Evolutionary conservation across 2,113 vertebrate genomes (phyloP).

Genomic region (Macaca nemestrina): DNA sequence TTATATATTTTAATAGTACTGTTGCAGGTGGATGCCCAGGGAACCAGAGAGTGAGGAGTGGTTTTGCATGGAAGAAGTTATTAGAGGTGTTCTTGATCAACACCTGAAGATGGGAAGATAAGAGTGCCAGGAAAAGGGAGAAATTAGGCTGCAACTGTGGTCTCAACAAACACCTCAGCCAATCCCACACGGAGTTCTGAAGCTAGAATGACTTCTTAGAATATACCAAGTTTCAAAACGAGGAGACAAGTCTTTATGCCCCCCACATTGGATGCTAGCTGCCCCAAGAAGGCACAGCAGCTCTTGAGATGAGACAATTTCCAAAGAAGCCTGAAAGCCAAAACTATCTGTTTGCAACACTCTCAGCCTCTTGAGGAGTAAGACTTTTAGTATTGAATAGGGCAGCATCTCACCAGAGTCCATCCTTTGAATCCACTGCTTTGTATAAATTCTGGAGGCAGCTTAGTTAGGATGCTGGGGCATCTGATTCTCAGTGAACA

Average conservation of each 20-base stretch:
- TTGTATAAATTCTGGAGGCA: not conserved
- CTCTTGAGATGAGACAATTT: not conserved
- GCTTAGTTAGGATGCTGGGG: not conserved
- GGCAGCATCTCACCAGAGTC: not conserved
- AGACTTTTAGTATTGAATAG: not conserved
- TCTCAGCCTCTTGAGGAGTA: not conserved
- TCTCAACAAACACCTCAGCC: not conserved
- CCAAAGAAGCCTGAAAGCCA: not conserved
- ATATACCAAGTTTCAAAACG: not conserved
- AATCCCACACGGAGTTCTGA: not conserved
- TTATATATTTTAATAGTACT: not conserved
- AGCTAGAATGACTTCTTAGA: not conserved
- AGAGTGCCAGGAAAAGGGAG: not conserved
- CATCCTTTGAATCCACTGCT: not conserved
- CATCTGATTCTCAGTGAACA: not conserved
- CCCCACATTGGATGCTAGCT: not conserved
- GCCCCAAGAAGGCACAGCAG: not conserved
- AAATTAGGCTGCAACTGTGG: not conserved
- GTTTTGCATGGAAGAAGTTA: not conserved
- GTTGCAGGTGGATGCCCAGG: not conserved
- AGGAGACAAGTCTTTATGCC: not conserved
- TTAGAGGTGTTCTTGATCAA: not conserved
- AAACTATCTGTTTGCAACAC: not conserved
- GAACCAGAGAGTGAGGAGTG: not conserved
- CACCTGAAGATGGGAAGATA: not conserved